These are phyloP conservation scores for Leucoraja erinaceus DNA, from an alignment of 2,113 vertebrate species.

Conservation along the genomic window DNA sequence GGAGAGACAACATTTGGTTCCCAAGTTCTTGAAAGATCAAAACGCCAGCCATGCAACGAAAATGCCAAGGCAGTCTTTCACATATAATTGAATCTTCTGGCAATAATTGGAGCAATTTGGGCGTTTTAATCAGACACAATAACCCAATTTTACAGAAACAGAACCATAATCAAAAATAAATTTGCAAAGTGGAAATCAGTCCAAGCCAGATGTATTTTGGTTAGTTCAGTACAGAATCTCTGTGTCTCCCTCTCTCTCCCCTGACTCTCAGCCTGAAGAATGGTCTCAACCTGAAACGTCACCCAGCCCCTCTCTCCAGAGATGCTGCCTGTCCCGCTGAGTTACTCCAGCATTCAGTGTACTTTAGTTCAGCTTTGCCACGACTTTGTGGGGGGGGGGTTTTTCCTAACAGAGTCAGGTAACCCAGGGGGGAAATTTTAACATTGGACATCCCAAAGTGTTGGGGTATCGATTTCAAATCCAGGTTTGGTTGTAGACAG, in stretches of 20 bases:
- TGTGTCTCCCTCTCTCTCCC: too few species aligned
- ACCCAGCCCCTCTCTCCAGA: too few species aligned
- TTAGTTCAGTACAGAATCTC: neutral
- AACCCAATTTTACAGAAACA: slow-evolving; percentile 96
- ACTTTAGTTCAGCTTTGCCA: slow-evolving; percentile 8
- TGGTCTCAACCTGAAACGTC: too few species aligned
- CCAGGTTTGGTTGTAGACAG: neutral
- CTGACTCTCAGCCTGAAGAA: too few species aligned
- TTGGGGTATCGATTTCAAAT: neutral
- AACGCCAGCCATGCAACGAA: neutral
- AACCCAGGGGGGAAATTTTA: neutral
- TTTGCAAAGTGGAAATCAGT: slow-evolving; percentile 18
- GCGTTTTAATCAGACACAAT: slow-evolving; percentile 85
- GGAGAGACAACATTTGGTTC: neutral
- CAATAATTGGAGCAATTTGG: slow-evolving; percentile 33
- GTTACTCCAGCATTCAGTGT: too few species aligned
- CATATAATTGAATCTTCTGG: slow-evolving; percentile 35
- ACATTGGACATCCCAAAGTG: neutral
- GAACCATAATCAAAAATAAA: slow-evolving; percentile 94
- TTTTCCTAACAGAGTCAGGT: neutral
- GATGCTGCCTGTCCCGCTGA: too few species aligned
- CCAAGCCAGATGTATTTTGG: slow-evolving; percentile 32
- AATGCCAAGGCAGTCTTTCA: slow-evolving; percentile 18
- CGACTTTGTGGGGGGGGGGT: neutral
- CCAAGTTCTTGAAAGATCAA: slow-evolving; percentile 4